Evolutionary conservation across 2,888 invertebrate species (phyloP).

Genomic region (Calephelis perditalis): DNA sequence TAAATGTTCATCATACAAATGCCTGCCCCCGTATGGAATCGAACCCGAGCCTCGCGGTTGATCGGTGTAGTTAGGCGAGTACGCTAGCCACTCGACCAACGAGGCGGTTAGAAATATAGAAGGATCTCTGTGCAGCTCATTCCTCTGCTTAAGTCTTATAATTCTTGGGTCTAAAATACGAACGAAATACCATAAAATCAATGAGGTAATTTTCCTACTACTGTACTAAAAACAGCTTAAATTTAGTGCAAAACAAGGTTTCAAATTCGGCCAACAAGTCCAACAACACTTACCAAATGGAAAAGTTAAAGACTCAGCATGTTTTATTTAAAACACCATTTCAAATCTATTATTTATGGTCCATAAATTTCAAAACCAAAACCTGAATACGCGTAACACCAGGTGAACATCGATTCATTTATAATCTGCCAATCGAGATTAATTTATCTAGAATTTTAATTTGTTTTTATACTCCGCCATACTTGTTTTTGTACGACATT

Average conservation of each 20-base stretch:
- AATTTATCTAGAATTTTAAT: slow-evolving; percentile 13
- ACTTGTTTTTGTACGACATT: slow-evolving; percentile 1
- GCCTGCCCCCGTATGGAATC: no score
- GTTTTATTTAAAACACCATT: slow-evolving; percentile 9
- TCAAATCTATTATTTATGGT: slow-evolving; percentile 8
- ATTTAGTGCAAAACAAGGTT: not conserved
- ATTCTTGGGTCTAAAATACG: no score
- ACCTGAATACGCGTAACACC: slow-evolving; percentile 13
- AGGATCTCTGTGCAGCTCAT: no score
- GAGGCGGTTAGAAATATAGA: no score
- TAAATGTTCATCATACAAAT: no score
- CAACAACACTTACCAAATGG: slow-evolving; percentile 1
- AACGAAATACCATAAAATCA: no score
- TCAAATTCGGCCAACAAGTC: not conserved
- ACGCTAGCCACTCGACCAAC: no score
- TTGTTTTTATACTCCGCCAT: slow-evolving; percentile 2
- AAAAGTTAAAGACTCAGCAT: slow-evolving; percentile 1
- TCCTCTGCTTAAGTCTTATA: no score
- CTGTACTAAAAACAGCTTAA: no score
- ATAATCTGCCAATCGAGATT: slow-evolving; percentile 11
- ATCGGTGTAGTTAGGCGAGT: no score
- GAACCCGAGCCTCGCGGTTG: no score
- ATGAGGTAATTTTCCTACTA: no score
- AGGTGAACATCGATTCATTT: slow-evolving; percentile 8
- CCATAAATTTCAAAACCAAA: slow-evolving; percentile 6